Evolutionary conservation across 2,888 invertebrate genomes (phyloP), one percentile per base, ranked within the genome.

Genomic region (Mycogona germanica): DNA sequence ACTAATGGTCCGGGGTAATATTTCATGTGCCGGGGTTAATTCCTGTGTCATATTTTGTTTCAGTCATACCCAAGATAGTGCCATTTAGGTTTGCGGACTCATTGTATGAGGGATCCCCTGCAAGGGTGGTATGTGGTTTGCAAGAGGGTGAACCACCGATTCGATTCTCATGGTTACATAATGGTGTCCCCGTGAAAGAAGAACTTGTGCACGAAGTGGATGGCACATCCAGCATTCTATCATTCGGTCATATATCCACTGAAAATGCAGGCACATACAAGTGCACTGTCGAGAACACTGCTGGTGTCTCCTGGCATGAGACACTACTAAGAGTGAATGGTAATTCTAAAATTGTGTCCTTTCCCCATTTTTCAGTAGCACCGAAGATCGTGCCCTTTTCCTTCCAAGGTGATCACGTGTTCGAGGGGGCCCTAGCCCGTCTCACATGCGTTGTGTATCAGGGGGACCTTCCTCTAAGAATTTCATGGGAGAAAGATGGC

Each of bases 31-130:
- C n/a, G n/a, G n/a, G n/a, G n/a, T n/a, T n/a, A n/a, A n/a, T n/a
- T 26, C 38, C 21, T 21, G 49, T n/a, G n/a, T n/a, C 38, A 5
- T 38, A 21, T 28, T 48, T 48, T 32, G 37, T 53, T 48, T 61
- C 72, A 81, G 81, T 81, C 67, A 75, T 78, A 62, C 81, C 81
- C 57, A 80, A 80, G 72, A 79, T 81, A 64, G 73, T 76, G 63
- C 80, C 79, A 45, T 78, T 82, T 68, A 45, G 50, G 12, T 60
- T 60, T 42, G 64, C 76, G 38, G 60, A 57, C 51, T 50, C 57
- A 29, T 53, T 56, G 28, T 54, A 56, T 49, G 59, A 57, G 38
- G 60, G 60, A 28, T 54, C 58, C 17, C 41, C 55, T 4, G 58
- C 56, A 21, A 54, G 58, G 46, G 57, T 61, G 21, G 57, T 57